Evolutionary conservation across 1,140 invertebrate species (phyloP).

Genomic region (Drosophila mauritiana): DNA sequence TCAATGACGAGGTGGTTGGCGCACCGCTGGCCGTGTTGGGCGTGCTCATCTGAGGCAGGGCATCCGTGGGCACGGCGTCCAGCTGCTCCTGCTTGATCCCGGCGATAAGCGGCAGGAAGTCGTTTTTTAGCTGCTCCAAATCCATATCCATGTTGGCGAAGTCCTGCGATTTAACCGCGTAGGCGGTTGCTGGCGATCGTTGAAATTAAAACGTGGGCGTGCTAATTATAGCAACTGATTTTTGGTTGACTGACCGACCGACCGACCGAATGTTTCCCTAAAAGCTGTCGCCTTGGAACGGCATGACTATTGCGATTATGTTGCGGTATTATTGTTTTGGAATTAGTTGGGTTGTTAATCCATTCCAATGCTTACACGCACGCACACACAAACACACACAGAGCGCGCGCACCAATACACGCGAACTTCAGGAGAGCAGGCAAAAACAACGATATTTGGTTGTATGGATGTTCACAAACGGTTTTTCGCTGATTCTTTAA

Average conservation of each 20-base stretch:
- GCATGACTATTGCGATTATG: slow-evolving; percentile 25
- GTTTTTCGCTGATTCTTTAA: slow-evolving; percentile 42
- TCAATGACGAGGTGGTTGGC: slow-evolving; percentile 70
- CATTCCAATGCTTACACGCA: slow-evolving; percentile 37
- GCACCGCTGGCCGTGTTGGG: slow-evolving; percentile 43
- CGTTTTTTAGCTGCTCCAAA: slow-evolving; percentile 80
- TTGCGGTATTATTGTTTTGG: slow-evolving; percentile 21
- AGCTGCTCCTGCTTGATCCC: slow-evolving; percentile 83
- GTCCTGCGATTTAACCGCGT: slow-evolving; percentile 26
- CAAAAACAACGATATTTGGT: slow-evolving; percentile 57
- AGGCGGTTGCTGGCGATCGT: slow-evolving; percentile 10
- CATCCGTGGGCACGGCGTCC: slow-evolving; percentile 69
- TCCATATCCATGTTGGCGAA: slow-evolving; percentile 76
- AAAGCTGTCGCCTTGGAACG: slow-evolving; percentile 29
- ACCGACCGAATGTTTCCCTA: slow-evolving; percentile 12
- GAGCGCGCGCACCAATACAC: slow-evolving; percentile 22
- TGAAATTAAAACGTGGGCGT: slow-evolving; percentile 18
- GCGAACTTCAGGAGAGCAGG: neutral
- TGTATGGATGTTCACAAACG: slow-evolving; percentile 43
- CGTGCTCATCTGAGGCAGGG: slow-evolving; percentile 52
- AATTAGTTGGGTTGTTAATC: slow-evolving; percentile 18
- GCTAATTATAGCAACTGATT: slow-evolving; percentile 31
- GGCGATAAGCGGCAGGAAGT: slow-evolving; percentile 76
- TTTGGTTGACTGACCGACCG: neutral
- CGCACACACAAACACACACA: slow-evolving; percentile 13